Base-by-base conservation (phyloP, 1,140 invertebrate species). In the Penaeus japonicus region DNA sequence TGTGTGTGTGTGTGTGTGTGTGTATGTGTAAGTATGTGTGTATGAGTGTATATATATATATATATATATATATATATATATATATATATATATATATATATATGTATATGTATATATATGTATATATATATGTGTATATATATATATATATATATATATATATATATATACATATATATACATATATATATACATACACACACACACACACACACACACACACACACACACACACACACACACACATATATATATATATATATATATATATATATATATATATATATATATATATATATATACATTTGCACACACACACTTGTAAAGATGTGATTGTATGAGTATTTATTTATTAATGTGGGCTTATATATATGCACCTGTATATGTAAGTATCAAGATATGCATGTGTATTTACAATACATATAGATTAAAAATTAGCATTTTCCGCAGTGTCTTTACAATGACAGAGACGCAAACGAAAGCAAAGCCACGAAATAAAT, bases 131-230 rank as follows among this genome's bases (percentile, higher is more conserved):
- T 65, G 27, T 65, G 20, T 65, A 65, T 65, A 65, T 65, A 65
- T 65, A 65, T 65, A 65, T 65, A 65, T 65, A 65, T 65, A 70
- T 70, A 70, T 70, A 70, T 70, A 70, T 70, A 27, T n/a, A 70
- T 70, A 70, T 70, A 70, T 70, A 20, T 70, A 70, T 70, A 70
- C n/a, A 70, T 70, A 20, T 70, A 70, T 70, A 70, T 70, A 70
- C 18, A n/a, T 27, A 73, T 27, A n/a, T 27, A 73, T 27, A 73
- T 27, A 73, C 18, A 73, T 27, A 73, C 18, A 73, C 18, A 73
- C 18, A 32, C 3, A 30, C 3, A 30, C 3, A 30, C 20, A 30
- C 20, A 73, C 20, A n/a, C 18, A 73, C 20, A 73, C 20, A 73
- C 20, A 73, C 3, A 73, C 10, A 73, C 4, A 73, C 1, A 70